Conservation (phyloP, 2,113 vertebrate genomes). For the Climacteris rufus region DNA sequence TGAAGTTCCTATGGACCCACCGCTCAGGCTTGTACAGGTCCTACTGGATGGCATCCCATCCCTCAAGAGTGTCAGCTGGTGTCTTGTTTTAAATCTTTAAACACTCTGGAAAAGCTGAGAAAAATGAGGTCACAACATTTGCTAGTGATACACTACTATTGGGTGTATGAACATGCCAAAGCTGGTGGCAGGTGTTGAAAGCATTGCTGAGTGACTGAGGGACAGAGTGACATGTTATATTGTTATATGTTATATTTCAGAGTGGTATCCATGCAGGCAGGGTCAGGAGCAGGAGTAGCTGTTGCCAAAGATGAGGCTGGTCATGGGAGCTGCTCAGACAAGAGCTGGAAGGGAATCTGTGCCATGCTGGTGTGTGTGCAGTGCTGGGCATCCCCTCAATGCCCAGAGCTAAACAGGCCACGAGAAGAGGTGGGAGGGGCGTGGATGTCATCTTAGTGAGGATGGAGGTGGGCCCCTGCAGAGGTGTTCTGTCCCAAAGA, state of each 20-base stretch:
- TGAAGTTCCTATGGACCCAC: neutral
- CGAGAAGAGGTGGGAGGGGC: rapidly evolving
- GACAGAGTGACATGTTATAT: neutral
- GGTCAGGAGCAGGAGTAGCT: neutral
- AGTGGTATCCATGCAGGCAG: rapidly evolving
- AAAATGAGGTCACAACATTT: neutral
- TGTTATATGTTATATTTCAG: neutral
- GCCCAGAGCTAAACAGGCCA: neutral
- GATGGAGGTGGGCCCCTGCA: neutral
- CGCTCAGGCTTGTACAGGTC: neutral
- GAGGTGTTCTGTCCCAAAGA: neutral
- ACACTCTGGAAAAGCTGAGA: neutral
- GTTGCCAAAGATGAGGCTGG: neutral
- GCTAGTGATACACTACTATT: neutral
- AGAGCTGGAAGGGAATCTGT: neutral
- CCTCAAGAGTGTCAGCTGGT: neutral
- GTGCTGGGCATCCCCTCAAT: neutral
- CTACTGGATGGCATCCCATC: neutral
- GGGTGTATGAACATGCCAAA: neutral
- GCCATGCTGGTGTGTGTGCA: rapidly evolving
- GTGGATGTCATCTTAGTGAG: neutral
- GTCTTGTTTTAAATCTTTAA: neutral
- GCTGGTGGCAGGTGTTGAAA: neutral
- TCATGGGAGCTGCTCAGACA: neutral
- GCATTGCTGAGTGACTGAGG: neutral